A percentile compares a stretch with the other conserved stretches of the same genome.
phyloP scores from a whole-genome alignment of 1,140 invertebrate genomes.

The Papilio aristodemus region DNA sequence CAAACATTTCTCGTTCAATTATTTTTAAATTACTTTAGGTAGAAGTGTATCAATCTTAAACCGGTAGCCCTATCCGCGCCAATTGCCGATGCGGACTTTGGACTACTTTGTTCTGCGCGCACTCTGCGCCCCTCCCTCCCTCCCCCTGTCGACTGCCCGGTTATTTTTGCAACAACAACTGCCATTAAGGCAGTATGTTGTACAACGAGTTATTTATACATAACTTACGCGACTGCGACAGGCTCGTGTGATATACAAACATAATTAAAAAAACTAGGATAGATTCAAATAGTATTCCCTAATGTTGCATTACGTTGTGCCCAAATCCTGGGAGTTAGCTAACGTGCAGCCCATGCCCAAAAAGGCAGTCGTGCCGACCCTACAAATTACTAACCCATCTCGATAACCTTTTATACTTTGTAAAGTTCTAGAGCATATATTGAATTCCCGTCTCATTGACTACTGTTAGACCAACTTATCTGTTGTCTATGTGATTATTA shows the following conservation, averaged over 20 bases:
- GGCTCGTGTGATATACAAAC: not conserved
- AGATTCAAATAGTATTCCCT: not conserved
- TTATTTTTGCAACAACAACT: not conserved
- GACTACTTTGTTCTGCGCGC: conserved; percentile 44
- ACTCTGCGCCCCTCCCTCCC: conserved; percentile 29
- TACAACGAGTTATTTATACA: conserved; percentile 5
- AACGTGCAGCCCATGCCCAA: too few species aligned
- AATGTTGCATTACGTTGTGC: not conserved
- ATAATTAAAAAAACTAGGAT: not conserved
- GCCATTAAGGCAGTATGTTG: not conserved
- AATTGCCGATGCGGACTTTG: conserved; percentile 60
- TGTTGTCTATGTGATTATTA: too few species aligned
- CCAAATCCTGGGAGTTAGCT: too few species aligned
- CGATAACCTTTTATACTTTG: too few species aligned
- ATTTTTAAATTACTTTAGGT: not conserved
- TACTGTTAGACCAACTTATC: too few species aligned
- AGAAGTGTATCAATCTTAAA: not conserved
- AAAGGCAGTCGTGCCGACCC: too few species aligned
- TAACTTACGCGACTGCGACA: not conserved
- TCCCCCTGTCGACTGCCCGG: conserved; percentile 14
- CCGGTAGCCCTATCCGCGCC: conserved; percentile 7
- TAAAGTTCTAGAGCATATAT: too few species aligned
- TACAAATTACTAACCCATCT: too few species aligned
- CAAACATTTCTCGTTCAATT: not conserved
- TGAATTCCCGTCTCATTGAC: too few species aligned